Evolutionary conservation across 92 coral and sea anemone species (phyloP).

Genomic region (Parazoanthus swiftii): DNA sequence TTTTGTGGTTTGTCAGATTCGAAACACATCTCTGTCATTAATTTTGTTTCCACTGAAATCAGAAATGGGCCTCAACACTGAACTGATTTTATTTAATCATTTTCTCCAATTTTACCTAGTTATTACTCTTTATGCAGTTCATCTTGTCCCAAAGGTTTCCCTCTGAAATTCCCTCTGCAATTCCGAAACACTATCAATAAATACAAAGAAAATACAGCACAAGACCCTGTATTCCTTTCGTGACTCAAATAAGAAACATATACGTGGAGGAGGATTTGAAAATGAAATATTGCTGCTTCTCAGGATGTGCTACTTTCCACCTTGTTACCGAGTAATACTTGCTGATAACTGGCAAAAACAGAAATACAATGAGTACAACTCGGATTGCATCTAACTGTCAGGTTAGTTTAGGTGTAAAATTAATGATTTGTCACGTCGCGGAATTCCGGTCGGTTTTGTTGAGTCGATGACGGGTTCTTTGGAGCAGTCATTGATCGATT

Average conservation of each 20-base stretch:
- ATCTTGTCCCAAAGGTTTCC: no score
- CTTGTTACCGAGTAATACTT: conserved; percentile 30
- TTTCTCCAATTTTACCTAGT: no score
- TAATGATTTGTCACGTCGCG: conserved; percentile 38
- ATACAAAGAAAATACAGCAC: no score
- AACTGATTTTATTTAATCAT: no score
- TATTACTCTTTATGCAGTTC: no score
- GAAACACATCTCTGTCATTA: no score
- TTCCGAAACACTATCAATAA: no score
- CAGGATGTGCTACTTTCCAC: conserved; percentile 17
- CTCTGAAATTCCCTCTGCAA: no score
- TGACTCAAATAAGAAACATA: neutral
- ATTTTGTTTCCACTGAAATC: no score
- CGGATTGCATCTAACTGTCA: conserved; percentile 25
- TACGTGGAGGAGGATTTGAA: neutral
- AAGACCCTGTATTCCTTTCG: neutral
- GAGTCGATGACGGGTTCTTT: conserved; percentile 41
- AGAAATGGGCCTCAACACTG: no score
- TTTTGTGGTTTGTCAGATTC: no score
- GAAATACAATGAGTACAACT: conserved; percentile 12
- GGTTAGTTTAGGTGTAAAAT: conserved; percentile 22
- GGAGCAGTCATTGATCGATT: conserved; percentile 31
- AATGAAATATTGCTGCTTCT: neutral
- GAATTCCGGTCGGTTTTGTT: conserved; percentile 31
- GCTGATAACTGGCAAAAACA: conserved; percentile 28